phyloP scores from a whole-genome alignment of 2,888 invertebrate genomes.

The Augiades crinisus region DNA sequence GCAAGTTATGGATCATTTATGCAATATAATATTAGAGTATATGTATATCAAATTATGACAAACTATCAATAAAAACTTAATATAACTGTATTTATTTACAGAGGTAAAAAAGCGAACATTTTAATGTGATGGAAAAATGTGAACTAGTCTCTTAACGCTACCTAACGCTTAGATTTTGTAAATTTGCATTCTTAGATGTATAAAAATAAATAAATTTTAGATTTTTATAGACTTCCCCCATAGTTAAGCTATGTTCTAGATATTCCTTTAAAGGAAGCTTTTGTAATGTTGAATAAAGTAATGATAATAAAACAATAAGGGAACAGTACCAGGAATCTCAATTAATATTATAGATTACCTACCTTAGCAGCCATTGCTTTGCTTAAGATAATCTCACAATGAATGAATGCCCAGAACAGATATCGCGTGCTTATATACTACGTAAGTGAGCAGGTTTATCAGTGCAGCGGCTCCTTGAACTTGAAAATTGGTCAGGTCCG shows the following conservation, averaged over 20 bases:
- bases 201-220: too few species aligned
- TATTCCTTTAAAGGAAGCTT: not conserved
- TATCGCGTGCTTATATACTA: slow-evolving; percentile 6
- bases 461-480: slow-evolving; percentile 12
- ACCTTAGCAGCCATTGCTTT: slow-evolving; percentile 18
- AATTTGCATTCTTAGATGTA: too few species aligned
- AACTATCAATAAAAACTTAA: not conserved
- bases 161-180: too few species aligned
- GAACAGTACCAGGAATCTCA: not conserved
- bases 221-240: too few species aligned
- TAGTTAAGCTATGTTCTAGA: too few species aligned
- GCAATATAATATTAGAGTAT: not conserved
- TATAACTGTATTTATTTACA: too few species aligned
- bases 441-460: not conserved
- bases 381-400: slow-evolving; percentile 7
- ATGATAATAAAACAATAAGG: too few species aligned
- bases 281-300: too few species aligned
- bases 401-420: slow-evolving; percentile 12
- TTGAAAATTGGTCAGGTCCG: slow-evolving; percentile 14
- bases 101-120: too few species aligned
- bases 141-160: too few species aligned
- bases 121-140: too few species aligned
- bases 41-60: not conserved
- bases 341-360: not conserved
- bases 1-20: too few species aligned